A percentile compares a stretch with the other conserved stretches of the same genome.
Conservation (phyloP, 1,140 invertebrate genomes). For the Cardiocondyla obscurior region DNA sequence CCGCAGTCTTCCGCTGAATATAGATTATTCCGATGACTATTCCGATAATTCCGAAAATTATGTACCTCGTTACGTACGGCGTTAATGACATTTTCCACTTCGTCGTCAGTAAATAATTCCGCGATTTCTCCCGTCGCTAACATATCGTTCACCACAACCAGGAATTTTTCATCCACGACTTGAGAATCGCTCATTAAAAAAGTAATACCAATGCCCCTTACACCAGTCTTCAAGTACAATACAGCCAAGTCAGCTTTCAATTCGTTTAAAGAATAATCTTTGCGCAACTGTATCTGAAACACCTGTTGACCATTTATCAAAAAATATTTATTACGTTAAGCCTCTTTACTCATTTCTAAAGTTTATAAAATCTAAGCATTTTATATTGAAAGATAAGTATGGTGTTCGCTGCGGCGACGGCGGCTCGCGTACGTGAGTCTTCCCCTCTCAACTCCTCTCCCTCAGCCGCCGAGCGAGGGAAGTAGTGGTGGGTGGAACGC, state of each 20-base stretch:
- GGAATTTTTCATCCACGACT: constrained; percentile 94
- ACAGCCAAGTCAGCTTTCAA: constrained; percentile 92
- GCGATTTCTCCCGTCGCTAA: constrained; percentile 97
- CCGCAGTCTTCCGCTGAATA: not conserved
- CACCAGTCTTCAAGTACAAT: constrained; percentile 94
- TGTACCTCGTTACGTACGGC: constrained; percentile 93
- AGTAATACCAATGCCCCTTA: constrained; percentile 94
- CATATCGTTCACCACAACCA: constrained; percentile 97
- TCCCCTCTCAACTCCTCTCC: no score
- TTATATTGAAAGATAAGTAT: no score
- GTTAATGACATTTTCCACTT: constrained; percentile 94
- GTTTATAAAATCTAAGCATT: not conserved
- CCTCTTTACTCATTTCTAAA: no score
- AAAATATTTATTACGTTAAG: no score
- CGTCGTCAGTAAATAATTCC: constrained; percentile 95
- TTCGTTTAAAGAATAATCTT: constrained; percentile 94
- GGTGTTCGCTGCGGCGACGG: no score
- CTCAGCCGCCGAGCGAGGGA: no score
- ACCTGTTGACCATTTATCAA: no score
- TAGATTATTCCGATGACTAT: not conserved
- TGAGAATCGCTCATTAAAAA: constrained; percentile 98
- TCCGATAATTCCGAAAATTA: no score
- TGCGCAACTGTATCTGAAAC: constrained; percentile 93
- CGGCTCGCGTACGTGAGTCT: no score
- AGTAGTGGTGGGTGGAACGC: no score